Evolutionary conservation across 1,140 invertebrate genomes (phyloP), one percentile per base, ranked within the genome.

Genomic region (Tigriopus japonicus): DNA sequence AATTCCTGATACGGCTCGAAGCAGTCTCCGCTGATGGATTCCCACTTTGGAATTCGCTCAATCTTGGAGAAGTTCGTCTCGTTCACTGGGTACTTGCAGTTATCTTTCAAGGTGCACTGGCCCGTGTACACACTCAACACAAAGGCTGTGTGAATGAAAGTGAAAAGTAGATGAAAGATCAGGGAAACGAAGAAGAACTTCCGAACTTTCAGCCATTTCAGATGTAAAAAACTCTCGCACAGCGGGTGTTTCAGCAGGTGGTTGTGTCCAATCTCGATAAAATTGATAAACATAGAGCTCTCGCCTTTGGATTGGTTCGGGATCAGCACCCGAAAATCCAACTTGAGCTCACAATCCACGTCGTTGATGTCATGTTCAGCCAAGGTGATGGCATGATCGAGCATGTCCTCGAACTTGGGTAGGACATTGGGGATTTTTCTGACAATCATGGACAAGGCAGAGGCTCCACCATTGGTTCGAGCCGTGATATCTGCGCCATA

Each of bases 401-500:
- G 74, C 62, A 83, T 80, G 1, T 76, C 70, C 14, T 84, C 71
- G 56, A 85, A 81, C 59, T 84, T 83, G 74, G 83, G 79, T 23
- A 87, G 75, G 0, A 86, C 81, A 62, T 87, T 84, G 0, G 85
- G 85, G 0, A 84, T 86, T 63, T 84, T 75, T 14, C 85, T 52
- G 41, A 59, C 78, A 35, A 89, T 85, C 52, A 87, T 83, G 52
- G 85, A 84, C 42, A 89, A 71, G 9, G 84, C 84, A 2, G 83
- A 85, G 63, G 84, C 81, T 19, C 86, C 85, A 65, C 85, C 86
- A 68, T 83, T 85, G 6, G 84, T 87, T 66, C 81, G 80, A 0
- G 84, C 83, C 7, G 83, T 87, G 0, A 91, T 80, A 72, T 89
- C 83, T 52, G 87, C 86, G 1, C 86, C 86, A 67, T 85, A 78